Conservation (phyloP, 2,113 vertebrate species). For the Dendropsophus ebraccatus region DNA sequence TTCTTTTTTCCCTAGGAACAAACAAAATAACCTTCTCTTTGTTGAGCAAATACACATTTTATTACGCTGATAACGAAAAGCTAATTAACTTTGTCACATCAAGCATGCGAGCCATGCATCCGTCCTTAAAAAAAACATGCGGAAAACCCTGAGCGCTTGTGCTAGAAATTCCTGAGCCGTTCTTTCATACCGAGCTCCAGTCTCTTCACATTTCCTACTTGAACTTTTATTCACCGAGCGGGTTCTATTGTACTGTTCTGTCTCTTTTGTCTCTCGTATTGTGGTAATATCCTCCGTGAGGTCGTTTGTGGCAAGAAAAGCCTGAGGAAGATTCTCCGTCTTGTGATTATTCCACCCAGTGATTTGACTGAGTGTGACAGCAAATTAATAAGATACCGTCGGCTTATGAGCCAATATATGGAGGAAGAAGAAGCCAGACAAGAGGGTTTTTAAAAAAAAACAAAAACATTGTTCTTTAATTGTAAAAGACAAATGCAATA, state of each 20-base stretch:
- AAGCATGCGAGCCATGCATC: neutral
- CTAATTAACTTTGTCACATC: neutral
- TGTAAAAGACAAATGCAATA: neutral
- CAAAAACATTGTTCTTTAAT: slow-evolving; percentile 22
- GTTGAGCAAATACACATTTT: neutral
- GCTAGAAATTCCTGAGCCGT: neutral
- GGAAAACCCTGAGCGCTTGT: neutral
- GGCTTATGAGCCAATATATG: slow-evolving; percentile 7
- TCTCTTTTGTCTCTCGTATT: slow-evolving; percentile 16
- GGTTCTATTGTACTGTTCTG: neutral
- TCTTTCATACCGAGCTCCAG: neutral
- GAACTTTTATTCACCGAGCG: neutral
- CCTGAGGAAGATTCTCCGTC: slow-evolving; percentile 27
- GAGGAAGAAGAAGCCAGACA: neutral
- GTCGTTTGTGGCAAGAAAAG: slow-evolving; percentile 18
- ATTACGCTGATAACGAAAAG: neutral
- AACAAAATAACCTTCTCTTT: slow-evolving; percentile 12
- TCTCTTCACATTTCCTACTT: neutral
- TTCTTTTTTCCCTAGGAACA: neutral
- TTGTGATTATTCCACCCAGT: slow-evolving; percentile 29
- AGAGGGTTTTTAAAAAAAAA: neutral
- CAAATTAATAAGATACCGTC: slow-evolving; percentile 22
- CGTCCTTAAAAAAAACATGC: neutral
- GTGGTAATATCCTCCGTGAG: slow-evolving; percentile 13
- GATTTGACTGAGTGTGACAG: slow-evolving; percentile 40